Evolutionary conservation across 2,888 invertebrate species (phyloP).

Genomic region (Heliconius charithonia): DNA sequence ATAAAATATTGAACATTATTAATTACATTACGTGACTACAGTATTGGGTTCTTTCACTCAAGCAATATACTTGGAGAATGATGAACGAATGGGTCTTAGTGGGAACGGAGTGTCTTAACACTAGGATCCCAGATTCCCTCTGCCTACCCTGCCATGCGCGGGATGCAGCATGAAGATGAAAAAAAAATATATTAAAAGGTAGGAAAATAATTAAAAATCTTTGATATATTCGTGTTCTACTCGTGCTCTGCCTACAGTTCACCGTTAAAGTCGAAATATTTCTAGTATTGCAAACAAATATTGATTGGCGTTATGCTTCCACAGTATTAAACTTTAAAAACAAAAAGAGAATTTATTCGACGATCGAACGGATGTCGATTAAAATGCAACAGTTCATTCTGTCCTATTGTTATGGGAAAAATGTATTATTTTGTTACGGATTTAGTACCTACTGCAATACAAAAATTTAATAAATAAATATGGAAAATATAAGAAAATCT

Average conservation of each 20-base stretch:
- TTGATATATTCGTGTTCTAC: neutral
- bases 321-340: slow-evolving; percentile 2
- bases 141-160: no score
- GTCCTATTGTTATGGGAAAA: neutral
- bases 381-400: slow-evolving; percentile 5
- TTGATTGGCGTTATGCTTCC: neutral
- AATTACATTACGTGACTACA: neutral
- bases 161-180: neutral
- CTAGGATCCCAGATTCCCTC: no score
- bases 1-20: neutral
- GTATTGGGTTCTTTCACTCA: neutral
- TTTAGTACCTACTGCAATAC: neutral
- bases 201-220: neutral
- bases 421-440: neutral
- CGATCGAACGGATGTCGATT: neutral
- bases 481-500: neutral
- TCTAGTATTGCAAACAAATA: neutral
- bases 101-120: no score
- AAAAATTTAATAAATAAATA: neutral
- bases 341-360: neutral
- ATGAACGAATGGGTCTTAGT: no score
- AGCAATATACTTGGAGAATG: neutral
- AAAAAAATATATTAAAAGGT: neutral
- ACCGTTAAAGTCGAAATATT: neutral
- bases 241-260: no score